Evolutionary conservation across 2,113 vertebrate genomes (phyloP).

Genomic region (Corythornis cristatus): DNA sequence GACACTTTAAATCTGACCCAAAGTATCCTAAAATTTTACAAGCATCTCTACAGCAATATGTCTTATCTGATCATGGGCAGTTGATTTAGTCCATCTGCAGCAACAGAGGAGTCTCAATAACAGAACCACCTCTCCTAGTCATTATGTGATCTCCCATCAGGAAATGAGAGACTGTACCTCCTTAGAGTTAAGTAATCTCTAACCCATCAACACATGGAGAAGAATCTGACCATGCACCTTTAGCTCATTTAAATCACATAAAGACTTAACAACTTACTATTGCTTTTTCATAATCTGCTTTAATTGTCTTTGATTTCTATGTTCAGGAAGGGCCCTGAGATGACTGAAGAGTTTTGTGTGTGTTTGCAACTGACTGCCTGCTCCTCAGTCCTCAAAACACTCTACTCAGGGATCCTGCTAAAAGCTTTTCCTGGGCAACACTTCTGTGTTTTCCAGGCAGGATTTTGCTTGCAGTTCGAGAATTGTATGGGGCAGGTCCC

Average conservation of each 20-base stretch:
- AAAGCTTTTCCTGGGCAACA: not conserved
- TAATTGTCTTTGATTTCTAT: slow-evolving; percentile 68
- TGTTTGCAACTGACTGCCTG: not conserved
- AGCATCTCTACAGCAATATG: not conserved
- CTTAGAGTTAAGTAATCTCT: not conserved
- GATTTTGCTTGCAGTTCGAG: not conserved
- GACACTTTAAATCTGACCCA: not conserved
- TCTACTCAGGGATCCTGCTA: not conserved
- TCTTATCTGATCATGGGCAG: not conserved
- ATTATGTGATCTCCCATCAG: not conserved
- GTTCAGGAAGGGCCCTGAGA: slow-evolving; percentile 12
- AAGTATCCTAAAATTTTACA: not conserved
- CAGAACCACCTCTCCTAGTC: not conserved
- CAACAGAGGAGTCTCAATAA: not conserved
- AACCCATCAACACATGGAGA: not conserved
- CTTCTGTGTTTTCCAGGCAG: not conserved
- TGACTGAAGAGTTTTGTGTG: not conserved
- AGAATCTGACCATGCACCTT: not conserved
- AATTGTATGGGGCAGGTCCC: not conserved
- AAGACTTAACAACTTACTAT: slow-evolving; percentile 60
- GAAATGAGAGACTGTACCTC: not conserved
- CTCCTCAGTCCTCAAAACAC: not conserved
- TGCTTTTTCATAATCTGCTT: slow-evolving; percentile 73
- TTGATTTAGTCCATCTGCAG: not conserved
- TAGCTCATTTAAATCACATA: slow-evolving; percentile 51